Evolutionary conservation across 2,888 invertebrate genomes (phyloP).

Genomic region (Cheilosia pagana): DNA sequence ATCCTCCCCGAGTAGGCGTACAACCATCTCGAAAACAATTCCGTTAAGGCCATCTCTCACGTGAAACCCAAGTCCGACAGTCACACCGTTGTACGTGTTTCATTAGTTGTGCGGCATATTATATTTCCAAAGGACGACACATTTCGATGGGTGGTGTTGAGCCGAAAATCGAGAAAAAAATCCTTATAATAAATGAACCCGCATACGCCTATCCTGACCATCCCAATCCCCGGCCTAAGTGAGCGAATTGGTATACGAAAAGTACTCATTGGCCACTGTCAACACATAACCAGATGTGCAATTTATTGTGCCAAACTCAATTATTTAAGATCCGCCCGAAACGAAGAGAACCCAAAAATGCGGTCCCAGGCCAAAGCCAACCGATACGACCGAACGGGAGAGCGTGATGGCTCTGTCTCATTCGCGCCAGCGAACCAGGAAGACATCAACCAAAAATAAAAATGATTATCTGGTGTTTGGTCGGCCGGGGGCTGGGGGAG

Average conservation of each 20-base stretch:
- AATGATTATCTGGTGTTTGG: slow-evolving; percentile 69
- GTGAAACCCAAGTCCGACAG: slow-evolving; percentile 41
- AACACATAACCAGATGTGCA: slow-evolving; percentile 82
- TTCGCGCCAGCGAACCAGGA: slow-evolving; percentile 49
- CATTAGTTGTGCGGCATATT: slow-evolving; percentile 66
- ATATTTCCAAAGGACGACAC: slow-evolving; percentile 67
- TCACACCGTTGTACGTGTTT: slow-evolving; percentile 47
- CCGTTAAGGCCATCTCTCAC: slow-evolving; percentile 60
- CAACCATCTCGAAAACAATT: slow-evolving; percentile 35
- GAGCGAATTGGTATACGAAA: slow-evolving; percentile 59
- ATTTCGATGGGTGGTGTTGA: slow-evolving; percentile 66
- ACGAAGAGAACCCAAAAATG: slow-evolving; percentile 41
- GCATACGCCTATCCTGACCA: slow-evolving; percentile 65
- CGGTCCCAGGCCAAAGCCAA: slow-evolving; percentile 15
- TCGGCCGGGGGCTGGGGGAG: slow-evolving; percentile 2
- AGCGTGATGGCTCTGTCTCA: slow-evolving; percentile 15
- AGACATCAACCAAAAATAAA: slow-evolving; percentile 69
- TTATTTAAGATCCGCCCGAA: slow-evolving; percentile 79
- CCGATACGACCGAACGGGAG: slow-evolving; percentile 8
- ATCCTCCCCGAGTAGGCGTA: slow-evolving; percentile 49
- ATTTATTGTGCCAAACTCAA: slow-evolving; percentile 84
- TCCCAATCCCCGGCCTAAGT: slow-evolving; percentile 52
- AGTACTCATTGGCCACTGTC: slow-evolving; percentile 75
- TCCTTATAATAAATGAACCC: slow-evolving; percentile 71
- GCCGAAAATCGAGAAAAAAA: slow-evolving; percentile 44